Base-by-base conservation (phyloP, 2,113 vertebrate species). In the Bostrychus sinensis region DNA sequence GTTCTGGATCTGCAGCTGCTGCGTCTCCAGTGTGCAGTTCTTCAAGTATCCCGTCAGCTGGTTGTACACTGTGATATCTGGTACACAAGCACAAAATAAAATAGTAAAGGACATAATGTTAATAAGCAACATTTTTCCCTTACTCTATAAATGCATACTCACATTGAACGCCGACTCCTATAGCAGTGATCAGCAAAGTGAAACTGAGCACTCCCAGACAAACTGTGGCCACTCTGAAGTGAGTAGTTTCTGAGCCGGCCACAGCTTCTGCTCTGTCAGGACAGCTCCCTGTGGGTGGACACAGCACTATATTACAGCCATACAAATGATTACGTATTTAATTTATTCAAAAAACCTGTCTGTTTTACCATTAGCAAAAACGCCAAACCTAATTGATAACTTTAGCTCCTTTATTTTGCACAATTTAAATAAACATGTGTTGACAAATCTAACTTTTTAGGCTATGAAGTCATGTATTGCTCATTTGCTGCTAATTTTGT, bases 121-220 rank as follows among this genome's bases (percentile, higher is more conserved):
- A n/a, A n/a, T n/a, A n/a, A n/a, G n/a, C n/a, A n/a, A n/a, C n/a
- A n/a, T 7, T 17, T 9, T 7, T 36, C 22, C 34, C 11, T 9
- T 5, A 1, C 16, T 12, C 9, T 7, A 48, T 23, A n/a, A n/a
- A 28, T 2, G 9, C 16, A n/a, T 8, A 65, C 72, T 75, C 55
- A 75, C 71, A 62, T 12, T 9, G 9, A 5, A 23, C 32, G 1
- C 28, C 3, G 32, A 75, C 66, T 9, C 1, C 45, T 1, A 48
- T 20, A 14, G 22, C 45, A 25, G 22, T 25, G 45, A 48, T 25
- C 20, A 48, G 13, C 11, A 25, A 48, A 48, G 45, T 2, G 23
- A 69, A 37, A 46, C 72, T 45, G 17, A 75, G 46, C 30, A 64
- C 17, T 1, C 45, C 60, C 72, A 69, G 19, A 75, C 14, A 38